A percentile compares a stretch with the other conserved stretches of the same genome.
These are phyloP conservation scores for Eupeodes luniger DNA, from an alignment of 2,888 invertebrate genomes.

Conservation along the genomic window DNA sequence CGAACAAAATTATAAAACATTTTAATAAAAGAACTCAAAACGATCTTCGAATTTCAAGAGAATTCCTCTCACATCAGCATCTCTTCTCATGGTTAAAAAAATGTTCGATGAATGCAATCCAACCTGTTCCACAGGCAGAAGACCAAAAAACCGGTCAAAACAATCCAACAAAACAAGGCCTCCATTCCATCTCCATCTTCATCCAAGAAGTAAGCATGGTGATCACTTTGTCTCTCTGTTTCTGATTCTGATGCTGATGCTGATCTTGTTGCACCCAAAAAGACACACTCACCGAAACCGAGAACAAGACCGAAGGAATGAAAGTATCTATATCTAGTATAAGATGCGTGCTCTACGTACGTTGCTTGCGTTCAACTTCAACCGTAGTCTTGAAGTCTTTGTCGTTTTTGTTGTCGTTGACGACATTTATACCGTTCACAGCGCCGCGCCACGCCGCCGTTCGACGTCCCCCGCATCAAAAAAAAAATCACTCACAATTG, in stretches of 20 bases:
- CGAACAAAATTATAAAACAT: not conserved
- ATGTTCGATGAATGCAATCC: slow-evolving; percentile 67
- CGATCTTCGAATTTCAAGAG: slow-evolving; percentile 8
- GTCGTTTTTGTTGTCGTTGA: not conserved
- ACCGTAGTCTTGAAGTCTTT: not conserved
- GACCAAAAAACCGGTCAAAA: slow-evolving; percentile 56
- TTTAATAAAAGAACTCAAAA: slow-evolving; percentile 36
- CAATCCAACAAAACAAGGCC: slow-evolving; percentile 25
- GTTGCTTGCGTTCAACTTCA: not conserved
- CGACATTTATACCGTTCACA: not conserved
- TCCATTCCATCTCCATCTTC: not conserved
- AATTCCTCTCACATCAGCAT: slow-evolving; percentile 21
- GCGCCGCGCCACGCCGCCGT: not conserved
- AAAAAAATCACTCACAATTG: not conserved
- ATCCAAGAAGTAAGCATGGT: slow-evolving; percentile 31
- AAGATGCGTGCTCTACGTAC: slow-evolving; percentile 3
- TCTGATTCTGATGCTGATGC: not conserved
- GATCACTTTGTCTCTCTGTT: slow-evolving; percentile 53
- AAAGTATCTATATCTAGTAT: slow-evolving; percentile 20
- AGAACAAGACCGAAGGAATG: too few species aligned
- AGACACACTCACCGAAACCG: not conserved
- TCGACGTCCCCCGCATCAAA: slow-evolving; percentile 3
- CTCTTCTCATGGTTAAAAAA: slow-evolving; percentile 15
- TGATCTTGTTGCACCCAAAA: slow-evolving; percentile 65
- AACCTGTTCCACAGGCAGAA: slow-evolving; percentile 61